phyloP scores from a whole-genome alignment of 2,888 invertebrate genomes.

The Synanthedon tipuliformis region DNA sequence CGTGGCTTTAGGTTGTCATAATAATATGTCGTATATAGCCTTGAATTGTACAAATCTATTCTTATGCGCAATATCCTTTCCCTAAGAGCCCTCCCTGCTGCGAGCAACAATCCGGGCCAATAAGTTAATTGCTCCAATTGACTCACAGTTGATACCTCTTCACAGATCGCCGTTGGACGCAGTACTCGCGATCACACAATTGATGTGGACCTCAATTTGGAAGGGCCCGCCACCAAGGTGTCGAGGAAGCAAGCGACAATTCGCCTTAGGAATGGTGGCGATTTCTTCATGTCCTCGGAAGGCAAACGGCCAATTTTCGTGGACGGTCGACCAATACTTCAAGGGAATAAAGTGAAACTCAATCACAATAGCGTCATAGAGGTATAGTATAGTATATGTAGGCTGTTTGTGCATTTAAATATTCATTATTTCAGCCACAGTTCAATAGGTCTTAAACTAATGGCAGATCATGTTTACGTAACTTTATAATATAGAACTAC shows the following conservation, averaged over 20 bases:
- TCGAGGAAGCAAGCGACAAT: slow-evolving; percentile 94
- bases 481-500: too few relatives aligned
- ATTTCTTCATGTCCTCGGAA: slow-evolving; percentile 95
- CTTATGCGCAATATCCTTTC: not conserved
- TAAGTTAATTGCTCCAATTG: not conserved
- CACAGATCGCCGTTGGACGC: slow-evolving; percentile 89
- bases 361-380: slow-evolving; percentile 96
- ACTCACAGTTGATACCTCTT: not conserved
- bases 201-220: slow-evolving; percentile 92
- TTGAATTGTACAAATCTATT: not conserved
- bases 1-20: too few relatives aligned
- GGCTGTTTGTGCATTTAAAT: not conserved
- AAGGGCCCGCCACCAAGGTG: slow-evolving; percentile 95
- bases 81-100: not conserved
- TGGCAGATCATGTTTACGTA: not conserved
- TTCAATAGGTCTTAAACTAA: not conserved
- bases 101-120: not conserved
- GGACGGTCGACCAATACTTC: slow-evolving; percentile 89
- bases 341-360: slow-evolving; percentile 89
- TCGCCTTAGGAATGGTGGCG: slow-evolving; percentile 89
- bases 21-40: too few relatives aligned
- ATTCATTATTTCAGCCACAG: not conserved
- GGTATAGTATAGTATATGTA: slow-evolving; percentile 71
- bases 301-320: slow-evolving; percentile 95
- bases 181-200: slow-evolving; percentile 89